These are phyloP conservation scores for Dysmachus trigonus DNA, from an alignment of 2,888 invertebrate genomes.

Conservation along the genomic window DNA sequence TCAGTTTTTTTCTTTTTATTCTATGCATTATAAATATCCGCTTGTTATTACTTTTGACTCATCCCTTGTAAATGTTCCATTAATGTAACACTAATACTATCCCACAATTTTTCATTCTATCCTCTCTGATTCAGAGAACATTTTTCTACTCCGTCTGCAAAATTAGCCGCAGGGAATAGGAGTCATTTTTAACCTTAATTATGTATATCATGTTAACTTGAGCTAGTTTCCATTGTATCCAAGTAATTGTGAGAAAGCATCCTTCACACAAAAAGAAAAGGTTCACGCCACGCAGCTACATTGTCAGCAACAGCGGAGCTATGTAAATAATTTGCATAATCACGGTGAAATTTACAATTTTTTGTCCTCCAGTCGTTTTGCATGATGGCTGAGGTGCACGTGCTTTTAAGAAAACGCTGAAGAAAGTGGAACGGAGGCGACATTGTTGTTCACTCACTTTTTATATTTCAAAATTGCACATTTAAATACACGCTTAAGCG, in stretches of 20 bases:
- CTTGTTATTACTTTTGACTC: too few species aligned
- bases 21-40: too few species aligned
- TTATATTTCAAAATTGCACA: background rate
- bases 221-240: background rate
- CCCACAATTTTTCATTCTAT: background rate
- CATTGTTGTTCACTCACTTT: background rate
- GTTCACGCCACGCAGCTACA: background rate
- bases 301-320: background rate
- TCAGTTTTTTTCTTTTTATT: too few species aligned
- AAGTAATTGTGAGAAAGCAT: background rate
- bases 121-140: background rate
- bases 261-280: background rate
- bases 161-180: background rate
- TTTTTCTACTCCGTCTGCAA: background rate
- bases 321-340: slow-evolving; percentile 12
- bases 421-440: background rate
- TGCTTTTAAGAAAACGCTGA: background rate
- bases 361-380: background rate
- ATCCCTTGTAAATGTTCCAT: background rate
- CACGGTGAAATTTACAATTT: background rate
- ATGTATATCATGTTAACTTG: background rate
- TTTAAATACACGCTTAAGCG: background rate
- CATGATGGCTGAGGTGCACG: background rate
- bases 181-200: background rate
- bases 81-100: background rate